Conservation (phyloP, 1,140 invertebrate genomes). For the Copidosoma floridanum region DNA sequence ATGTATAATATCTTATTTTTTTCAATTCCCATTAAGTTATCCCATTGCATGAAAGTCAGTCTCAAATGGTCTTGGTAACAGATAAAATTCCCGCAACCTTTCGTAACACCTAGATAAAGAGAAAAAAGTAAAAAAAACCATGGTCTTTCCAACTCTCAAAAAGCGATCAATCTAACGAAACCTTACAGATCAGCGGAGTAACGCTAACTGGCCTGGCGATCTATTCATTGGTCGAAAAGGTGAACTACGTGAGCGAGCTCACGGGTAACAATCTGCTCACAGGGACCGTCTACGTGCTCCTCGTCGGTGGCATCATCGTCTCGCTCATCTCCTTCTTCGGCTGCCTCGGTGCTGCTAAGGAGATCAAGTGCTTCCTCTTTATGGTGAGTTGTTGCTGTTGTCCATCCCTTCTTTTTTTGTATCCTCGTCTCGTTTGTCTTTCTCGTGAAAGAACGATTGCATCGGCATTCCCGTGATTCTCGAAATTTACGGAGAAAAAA, state of each 20-base stretch:
- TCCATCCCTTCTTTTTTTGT: too few relatives aligned
- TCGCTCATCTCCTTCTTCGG: conserved; percentile 80
- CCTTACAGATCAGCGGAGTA: conserved; percentile 72
- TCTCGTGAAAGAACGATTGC: too few relatives aligned
- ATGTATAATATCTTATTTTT: too few relatives aligned
- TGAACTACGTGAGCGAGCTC: conserved; percentile 74
- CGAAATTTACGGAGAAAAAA: too few relatives aligned
- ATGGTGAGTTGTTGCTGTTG: conserved; percentile 76
- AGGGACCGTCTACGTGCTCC: conserved; percentile 77
- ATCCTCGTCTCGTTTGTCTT: too few relatives aligned
- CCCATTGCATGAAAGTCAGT: too few relatives aligned
- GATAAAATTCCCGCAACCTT: background rate
- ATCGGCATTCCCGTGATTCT: too few relatives aligned
- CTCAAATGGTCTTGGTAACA: background rate
- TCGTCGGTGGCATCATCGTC: conserved; percentile 74
- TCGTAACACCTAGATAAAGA: background rate
- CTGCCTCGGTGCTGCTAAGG: conserved; percentile 80
- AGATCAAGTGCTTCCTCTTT: conserved; percentile 85
- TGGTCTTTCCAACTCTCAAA: too few relatives aligned
- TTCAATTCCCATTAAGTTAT: too few relatives aligned
- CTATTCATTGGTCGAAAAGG: conserved; percentile 80
- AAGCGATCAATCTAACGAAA: background rate
- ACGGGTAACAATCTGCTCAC: conserved; percentile 80
- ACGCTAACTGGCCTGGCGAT: conserved; percentile 72
- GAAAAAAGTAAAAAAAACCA: background rate